These are phyloP conservation scores for Pampusana beccarii DNA, from an alignment of 2,113 vertebrate species.

Conservation along the genomic window DNA sequence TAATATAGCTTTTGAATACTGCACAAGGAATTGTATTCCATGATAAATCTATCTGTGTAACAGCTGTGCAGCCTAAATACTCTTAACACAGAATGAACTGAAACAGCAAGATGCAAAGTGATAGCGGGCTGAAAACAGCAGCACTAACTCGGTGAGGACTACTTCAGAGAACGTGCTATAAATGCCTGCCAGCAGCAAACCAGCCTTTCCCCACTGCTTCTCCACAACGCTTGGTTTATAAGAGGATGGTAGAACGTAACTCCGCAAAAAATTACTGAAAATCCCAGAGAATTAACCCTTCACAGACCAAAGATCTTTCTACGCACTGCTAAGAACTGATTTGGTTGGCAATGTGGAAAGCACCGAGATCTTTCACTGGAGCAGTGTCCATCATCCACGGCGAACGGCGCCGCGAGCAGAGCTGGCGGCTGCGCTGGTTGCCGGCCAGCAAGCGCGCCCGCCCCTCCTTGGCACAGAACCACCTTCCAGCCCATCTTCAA, in stretches of 20 bases:
- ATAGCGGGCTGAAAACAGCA: neutral
- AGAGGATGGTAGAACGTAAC: neutral
- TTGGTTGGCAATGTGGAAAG: neutral
- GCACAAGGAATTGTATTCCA: neutral
- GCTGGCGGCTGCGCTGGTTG: conserved; percentile 40
- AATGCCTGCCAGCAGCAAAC: neutral
- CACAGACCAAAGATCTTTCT: neutral
- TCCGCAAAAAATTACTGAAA: neutral
- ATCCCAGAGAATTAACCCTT: neutral
- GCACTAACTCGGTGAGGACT: neutral
- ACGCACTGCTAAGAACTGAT: neutral
- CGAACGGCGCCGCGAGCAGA: neutral
- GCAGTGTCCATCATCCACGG: neutral
- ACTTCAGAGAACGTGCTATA: neutral
- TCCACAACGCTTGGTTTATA: neutral
- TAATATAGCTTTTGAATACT: conserved; percentile 4
- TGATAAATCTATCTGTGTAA: neutral
- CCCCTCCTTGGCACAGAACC: neutral
- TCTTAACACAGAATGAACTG: neutral
- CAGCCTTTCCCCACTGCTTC: neutral
- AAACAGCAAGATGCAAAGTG: conserved; percentile 36
- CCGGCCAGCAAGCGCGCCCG: neutral
- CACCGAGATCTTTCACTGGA: neutral
- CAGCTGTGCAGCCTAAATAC: conserved; percentile 37
- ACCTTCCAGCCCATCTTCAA: neutral